Conservation (phyloP, 1,140 invertebrate species). For the Apis dorsata region DNA sequence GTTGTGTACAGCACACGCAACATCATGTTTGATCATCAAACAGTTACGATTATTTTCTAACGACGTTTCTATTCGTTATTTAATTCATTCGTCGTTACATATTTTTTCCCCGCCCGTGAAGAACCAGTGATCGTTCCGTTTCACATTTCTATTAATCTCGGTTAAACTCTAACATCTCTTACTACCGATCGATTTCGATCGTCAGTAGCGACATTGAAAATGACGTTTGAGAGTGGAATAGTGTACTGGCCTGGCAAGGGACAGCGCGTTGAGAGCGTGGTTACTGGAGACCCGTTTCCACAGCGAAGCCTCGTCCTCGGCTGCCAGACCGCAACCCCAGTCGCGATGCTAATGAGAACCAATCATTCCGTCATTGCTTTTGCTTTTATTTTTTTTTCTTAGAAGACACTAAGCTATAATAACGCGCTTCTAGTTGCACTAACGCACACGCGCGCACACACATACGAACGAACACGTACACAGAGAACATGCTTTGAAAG, state of each 20-base stretch:
- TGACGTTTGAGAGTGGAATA: conserved; percentile 66
- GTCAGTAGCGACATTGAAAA: background rate
- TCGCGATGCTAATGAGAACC: conserved; percentile 86
- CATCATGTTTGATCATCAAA: no score
- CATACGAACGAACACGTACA: background rate
- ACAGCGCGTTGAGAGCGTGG: conserved; percentile 92
- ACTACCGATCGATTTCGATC: background rate
- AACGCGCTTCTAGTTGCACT: background rate
- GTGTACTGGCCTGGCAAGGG: conserved; percentile 90
- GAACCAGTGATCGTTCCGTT: no score
- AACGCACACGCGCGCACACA: background rate
- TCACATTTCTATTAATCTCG: background rate
- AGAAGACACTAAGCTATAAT: conserved; percentile 20
- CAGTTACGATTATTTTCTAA: no score
- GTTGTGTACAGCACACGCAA: no score
- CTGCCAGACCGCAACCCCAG: conserved; percentile 92
- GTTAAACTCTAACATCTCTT: background rate
- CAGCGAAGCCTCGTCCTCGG: conserved; percentile 87
- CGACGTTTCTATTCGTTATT: no score
- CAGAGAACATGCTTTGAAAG: conserved; percentile 44
- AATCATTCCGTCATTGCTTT: conserved; percentile 30
- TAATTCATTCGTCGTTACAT: no score
- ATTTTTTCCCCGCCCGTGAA: background rate
- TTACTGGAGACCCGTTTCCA: conserved; percentile 94
- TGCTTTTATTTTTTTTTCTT: background rate